A percentile compares a stretch with the other conserved stretches of the same genome.
phyloP scores from a whole-genome alignment of 2,113 vertebrate species.

The Cololabis saira region DNA sequence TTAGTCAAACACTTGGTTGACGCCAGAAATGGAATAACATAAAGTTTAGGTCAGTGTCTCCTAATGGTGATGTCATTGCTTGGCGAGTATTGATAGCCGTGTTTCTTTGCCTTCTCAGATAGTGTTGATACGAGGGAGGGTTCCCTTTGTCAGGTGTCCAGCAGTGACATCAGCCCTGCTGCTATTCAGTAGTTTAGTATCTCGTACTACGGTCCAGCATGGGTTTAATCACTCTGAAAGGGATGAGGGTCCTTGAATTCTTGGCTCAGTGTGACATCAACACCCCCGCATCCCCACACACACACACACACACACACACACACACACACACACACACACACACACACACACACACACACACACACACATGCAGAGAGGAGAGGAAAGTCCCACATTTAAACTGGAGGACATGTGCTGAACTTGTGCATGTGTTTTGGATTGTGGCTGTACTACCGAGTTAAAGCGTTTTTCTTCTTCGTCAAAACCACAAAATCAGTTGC shows the following conservation, averaged over 20 bases:
- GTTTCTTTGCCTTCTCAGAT: constrained; percentile 35
- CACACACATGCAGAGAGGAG: no score
- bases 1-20: constrained; percentile 29
- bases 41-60: constrained; percentile 5
- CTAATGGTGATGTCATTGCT: constrained; percentile 35
- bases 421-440: no score
- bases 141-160: constrained; percentile 64
- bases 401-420: constrained; percentile 7
- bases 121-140: constrained; percentile 58
- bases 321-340: not conserved
- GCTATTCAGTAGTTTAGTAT: constrained; percentile 60
- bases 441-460: no score
- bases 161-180: constrained; percentile 65
- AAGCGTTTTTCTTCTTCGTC: no score
- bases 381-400: constrained; percentile 36
- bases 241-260: constrained; percentile 42
- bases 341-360: no score
- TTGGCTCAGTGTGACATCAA: constrained; percentile 32
- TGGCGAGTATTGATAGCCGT: constrained; percentile 9
- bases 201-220: constrained; percentile 42
- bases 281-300: not conserved
- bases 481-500: no score
- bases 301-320: not conserved
- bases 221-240: constrained; percentile 22
- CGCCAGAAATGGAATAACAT: constrained; percentile 41